phyloP scores from a whole-genome alignment of 2,113 vertebrate species.

The Notothenia coriiceps region DNA sequence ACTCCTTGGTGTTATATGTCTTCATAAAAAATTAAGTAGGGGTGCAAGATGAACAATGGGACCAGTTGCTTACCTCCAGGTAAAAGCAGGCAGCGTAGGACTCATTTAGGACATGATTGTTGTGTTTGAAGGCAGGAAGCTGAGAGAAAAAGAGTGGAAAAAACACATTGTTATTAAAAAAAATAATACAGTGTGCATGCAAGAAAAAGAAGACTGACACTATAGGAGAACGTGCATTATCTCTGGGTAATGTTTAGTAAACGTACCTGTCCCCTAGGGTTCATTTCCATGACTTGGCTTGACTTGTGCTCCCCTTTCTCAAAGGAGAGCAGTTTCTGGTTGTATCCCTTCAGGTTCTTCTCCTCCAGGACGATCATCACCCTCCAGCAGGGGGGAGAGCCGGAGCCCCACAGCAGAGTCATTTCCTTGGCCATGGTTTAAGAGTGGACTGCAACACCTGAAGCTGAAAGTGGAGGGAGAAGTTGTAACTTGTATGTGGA shows the following conservation, averaged over 20 bases:
- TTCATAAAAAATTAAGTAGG: conserved; percentile 15
- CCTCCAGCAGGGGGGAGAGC: conserved; percentile 85
- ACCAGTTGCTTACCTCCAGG: conserved; percentile 80
- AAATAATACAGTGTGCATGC: not conserved
- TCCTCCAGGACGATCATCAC: conserved; percentile 82
- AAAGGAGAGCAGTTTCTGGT: conserved; percentile 75
- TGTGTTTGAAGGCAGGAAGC: conserved; percentile 82
- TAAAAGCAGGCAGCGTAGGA: conserved; percentile 80
- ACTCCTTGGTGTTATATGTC: not conserved
- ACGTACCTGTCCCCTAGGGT: conserved; percentile 82
- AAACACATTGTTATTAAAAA: not conserved
- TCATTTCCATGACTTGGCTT: conserved; percentile 68
- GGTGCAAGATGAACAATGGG: not conserved
- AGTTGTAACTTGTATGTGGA: not conserved
- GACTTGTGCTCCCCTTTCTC: conserved; percentile 82
- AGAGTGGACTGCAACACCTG: not conserved
- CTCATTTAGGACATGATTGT: conserved; percentile 77
- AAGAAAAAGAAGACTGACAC: not conserved
- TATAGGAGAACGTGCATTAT: not conserved
- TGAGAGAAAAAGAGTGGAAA: conserved; percentile 33
- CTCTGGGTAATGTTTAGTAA: not conserved
- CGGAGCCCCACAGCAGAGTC: conserved; percentile 80
- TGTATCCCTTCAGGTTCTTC: conserved; percentile 81
- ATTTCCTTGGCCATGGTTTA: conserved; percentile 78
- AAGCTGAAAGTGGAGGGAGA: not conserved